Evolutionary conservation across 1,140 invertebrate genomes (phyloP).

Genomic region (Ectropis grisescens): DNA sequence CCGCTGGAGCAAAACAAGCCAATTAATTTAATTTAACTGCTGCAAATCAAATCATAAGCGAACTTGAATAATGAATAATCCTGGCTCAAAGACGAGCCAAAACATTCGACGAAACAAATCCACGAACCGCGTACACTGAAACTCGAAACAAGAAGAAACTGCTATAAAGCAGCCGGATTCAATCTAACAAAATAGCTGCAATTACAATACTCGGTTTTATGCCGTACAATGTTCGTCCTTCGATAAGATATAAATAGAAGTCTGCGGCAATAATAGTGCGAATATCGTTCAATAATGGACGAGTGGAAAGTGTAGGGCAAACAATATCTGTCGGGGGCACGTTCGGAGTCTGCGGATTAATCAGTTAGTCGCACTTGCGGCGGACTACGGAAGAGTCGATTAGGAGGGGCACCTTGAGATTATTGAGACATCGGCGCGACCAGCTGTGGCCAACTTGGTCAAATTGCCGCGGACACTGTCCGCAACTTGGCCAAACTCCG

Average conservation of each 20-base stretch:
- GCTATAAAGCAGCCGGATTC: slow-evolving; percentile 21
- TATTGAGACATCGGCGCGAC: slow-evolving; percentile 62
- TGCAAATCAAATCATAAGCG: too few relatives aligned
- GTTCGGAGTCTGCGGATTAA: slow-evolving; percentile 57
- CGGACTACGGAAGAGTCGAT: slow-evolving; percentile 61
- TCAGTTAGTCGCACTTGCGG: slow-evolving; percentile 67
- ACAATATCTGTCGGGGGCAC: slow-evolving; percentile 48
- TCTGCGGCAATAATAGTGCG: slow-evolving; percentile 39
- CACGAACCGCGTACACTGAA: too few relatives aligned
- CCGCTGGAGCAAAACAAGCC: too few relatives aligned
- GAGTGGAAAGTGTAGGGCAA: slow-evolving; percentile 34
- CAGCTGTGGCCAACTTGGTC: slow-evolving; percentile 55
- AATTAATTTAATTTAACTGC: too few relatives aligned
- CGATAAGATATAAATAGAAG: slow-evolving; percentile 45
- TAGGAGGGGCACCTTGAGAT: slow-evolving; percentile 62
- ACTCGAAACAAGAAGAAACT: too few relatives aligned
- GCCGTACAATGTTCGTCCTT: slow-evolving; percentile 37
- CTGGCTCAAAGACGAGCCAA: background rate
- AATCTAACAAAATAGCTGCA: slow-evolving; percentile 56
- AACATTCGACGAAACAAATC: background rate
- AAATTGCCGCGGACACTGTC: slow-evolving; percentile 47
- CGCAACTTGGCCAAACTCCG: slow-evolving; percentile 60
- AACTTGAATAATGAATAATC: too few relatives aligned
- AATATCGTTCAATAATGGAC: slow-evolving; percentile 54
- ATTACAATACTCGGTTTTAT: slow-evolving; percentile 53